phyloP scores from a whole-genome alignment of 37 sponge, comb jelly and placozoan species.

The Agelas oroides region DNA sequence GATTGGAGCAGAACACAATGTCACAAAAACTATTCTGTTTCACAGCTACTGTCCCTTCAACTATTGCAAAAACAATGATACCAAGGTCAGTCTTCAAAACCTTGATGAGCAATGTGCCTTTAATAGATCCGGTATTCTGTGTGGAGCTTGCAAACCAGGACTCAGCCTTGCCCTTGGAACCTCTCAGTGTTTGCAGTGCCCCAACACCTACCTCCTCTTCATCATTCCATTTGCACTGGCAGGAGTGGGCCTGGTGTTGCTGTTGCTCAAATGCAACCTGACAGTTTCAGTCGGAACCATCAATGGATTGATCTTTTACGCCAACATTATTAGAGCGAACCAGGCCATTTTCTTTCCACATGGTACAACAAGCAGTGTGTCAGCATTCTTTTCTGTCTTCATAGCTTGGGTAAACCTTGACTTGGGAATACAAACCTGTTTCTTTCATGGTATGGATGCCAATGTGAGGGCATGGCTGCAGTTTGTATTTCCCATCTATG shows the following conservation, averaged over 20 bases:
- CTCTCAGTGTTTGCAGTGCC: neutral
- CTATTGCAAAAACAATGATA: too few species aligned
- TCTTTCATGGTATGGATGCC: slow-evolving; percentile 7
- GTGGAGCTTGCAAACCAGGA: neutral
- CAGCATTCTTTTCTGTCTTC: neutral
- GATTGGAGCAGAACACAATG: too few species aligned
- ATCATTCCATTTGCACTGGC: neutral
- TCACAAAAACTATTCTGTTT: too few species aligned
- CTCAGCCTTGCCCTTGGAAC: neutral
- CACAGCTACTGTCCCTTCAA: too few species aligned
- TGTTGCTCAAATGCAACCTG: neutral
- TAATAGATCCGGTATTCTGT: neutral
- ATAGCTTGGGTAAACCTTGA: slow-evolving; percentile 4
- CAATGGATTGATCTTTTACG: neutral
- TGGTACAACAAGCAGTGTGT: too few species aligned
- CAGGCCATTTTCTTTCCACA: neutral
- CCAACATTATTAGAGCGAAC: neutral
- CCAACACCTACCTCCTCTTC: neutral
- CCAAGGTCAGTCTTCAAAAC: neutral
- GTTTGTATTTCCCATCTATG: slow-evolving; percentile 21
- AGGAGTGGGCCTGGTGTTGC: neutral
- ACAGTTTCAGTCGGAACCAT: neutral
- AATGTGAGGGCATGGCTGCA: neutral
- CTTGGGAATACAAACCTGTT: slow-evolving; percentile 1
- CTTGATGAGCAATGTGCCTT: neutral